Conservation (phyloP, 2,888 invertebrate genomes). For the Drosophila tanythrix region DNA sequence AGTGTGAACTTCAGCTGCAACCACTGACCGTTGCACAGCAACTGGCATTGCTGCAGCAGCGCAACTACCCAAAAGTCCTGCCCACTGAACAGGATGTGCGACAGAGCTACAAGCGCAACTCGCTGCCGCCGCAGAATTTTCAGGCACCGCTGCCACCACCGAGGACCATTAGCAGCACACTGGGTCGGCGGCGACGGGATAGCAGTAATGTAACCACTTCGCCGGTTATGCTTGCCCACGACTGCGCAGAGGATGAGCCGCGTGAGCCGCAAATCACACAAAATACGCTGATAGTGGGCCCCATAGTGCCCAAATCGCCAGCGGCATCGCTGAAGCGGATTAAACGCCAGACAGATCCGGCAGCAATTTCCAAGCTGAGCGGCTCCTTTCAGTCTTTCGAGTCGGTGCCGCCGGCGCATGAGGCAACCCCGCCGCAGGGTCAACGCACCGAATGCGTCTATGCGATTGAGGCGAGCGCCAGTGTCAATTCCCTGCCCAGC, state of each 20-base stretch:
- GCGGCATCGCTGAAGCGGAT: constrained; percentile 61
- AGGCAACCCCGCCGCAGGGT: constrained; percentile 71
- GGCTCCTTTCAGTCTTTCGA: constrained; percentile 75
- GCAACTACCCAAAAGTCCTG: constrained; percentile 93
- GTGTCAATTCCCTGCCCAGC: constrained; percentile 46
- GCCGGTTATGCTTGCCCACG: constrained; percentile 85
- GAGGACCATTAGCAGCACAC: constrained; percentile 88
- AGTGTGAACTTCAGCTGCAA: constrained; percentile 69
- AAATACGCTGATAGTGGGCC: constrained; percentile 87
- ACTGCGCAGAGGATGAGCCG: constrained; percentile 84
- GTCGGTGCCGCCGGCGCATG: constrained; percentile 69
- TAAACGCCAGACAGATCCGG: constrained; percentile 21
- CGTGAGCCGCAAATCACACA: constrained; percentile 86
- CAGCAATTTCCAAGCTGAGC: constrained; percentile 46
- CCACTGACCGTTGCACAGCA: constrained; percentile 89
- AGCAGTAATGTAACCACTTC: constrained; percentile 85
- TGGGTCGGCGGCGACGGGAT: constrained; percentile 86
- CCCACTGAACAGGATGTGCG: constrained; percentile 86
- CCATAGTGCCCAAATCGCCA: constrained; percentile 85
- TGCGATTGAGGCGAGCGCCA: constrained; percentile 72
- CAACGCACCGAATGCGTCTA: constrained; percentile 82
- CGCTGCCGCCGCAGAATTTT: constrained; percentile 86
- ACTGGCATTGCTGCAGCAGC: constrained; percentile 89
- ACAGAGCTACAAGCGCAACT: constrained; percentile 54
- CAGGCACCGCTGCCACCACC: constrained; percentile 91